Base-by-base conservation (phyloP, 1,140 invertebrate genomes). In the Leptoteleia sp. region DNA sequence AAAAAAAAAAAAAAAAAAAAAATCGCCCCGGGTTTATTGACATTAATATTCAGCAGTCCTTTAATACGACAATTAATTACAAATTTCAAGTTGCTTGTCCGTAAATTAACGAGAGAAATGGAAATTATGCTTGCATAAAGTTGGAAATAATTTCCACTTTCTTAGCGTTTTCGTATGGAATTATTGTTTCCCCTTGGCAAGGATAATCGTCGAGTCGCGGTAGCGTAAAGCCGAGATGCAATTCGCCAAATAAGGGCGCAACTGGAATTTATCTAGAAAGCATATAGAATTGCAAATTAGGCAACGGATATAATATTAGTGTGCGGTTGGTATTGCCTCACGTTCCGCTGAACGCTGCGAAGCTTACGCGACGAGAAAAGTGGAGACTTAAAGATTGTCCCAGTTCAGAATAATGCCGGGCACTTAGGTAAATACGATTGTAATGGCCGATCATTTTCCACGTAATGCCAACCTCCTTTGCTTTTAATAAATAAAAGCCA, bases 221-320 rank as follows among this genome's bases (percentile, higher is more conserved):
- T 31, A 11, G 27, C 0, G 15, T 7, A 31, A 48, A 16, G 27
- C 13, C 15, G 27, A 31, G 27, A 15, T 4, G 25, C 12, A 31
- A 22, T 31, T 33, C 5, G 15, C 15, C 33, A 29, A 31, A 48
- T 8, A 25, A 48, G 12, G 13, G 7, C 3, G 13, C 9, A 16
- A 15, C 5, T 3, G 1, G 31, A 3, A 52, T 52, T 31, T 25
- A 33, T 33, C 45, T 27, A 3, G 11, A 33, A 16, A 33, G 25
- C 12, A 17, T 22, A 16, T 52, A 37, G 48, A 35, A 52, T 37
- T 52, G 15, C 17, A 37, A 52, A 52, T 22, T 13, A 40, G 50
- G 3, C n/a, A 40, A 35, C 13, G 6, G 16, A n/a, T n/a, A 52
- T 35, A 12, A 7, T 33, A 50, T 50, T 33, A 50, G 29, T 3